Conservation (phyloP, 2,797 vertebrate genomes). For the Xyrichtys novacula region DNA sequence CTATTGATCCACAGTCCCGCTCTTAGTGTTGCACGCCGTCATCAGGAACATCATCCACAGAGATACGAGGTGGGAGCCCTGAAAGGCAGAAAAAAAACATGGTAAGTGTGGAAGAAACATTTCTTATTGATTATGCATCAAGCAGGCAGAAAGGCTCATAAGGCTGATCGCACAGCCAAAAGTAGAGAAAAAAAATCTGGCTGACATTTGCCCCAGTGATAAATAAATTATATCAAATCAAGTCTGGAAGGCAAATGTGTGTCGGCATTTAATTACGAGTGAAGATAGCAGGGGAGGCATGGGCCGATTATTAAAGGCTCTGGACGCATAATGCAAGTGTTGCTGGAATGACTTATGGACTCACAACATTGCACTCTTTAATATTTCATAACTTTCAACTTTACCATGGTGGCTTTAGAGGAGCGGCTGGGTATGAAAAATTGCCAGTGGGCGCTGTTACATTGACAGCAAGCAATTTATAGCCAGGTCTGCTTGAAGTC, state of each 20-base stretch:
- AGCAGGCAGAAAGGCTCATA: constrained; percentile 55
- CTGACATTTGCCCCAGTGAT: constrained; percentile 76
- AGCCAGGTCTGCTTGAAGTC: constrained; percentile 49
- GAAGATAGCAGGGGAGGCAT: constrained; percentile 69
- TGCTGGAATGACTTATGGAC: constrained; percentile 71
- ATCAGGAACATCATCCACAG: constrained; percentile 79
- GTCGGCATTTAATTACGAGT: constrained; percentile 84
- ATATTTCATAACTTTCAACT: constrained; percentile 74
- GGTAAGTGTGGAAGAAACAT: constrained; percentile 76
- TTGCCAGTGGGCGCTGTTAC: constrained; percentile 51
- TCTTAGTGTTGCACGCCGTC: constrained; percentile 71
- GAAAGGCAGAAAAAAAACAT: constrained; percentile 72
- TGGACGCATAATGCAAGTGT: constrained; percentile 60
- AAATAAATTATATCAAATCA: constrained; percentile 82
- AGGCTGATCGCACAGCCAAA: constrained; percentile 58
- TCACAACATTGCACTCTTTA: constrained; percentile 64
- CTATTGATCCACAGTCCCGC: constrained; percentile 78
- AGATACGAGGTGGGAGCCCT: constrained; percentile 74
- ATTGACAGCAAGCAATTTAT: constrained; percentile 67
- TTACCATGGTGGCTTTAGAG: constrained; percentile 49
- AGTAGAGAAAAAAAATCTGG: constrained; percentile 51
- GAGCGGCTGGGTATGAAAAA: constrained; percentile 50
- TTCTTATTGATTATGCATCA: constrained; percentile 81
- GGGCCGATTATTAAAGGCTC: constrained; percentile 73
- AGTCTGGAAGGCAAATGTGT: constrained; percentile 80